These are phyloP conservation scores for Ganaspis sp. DNA, from an alignment of 1,140 invertebrate genomes.

Conservation along the genomic window DNA sequence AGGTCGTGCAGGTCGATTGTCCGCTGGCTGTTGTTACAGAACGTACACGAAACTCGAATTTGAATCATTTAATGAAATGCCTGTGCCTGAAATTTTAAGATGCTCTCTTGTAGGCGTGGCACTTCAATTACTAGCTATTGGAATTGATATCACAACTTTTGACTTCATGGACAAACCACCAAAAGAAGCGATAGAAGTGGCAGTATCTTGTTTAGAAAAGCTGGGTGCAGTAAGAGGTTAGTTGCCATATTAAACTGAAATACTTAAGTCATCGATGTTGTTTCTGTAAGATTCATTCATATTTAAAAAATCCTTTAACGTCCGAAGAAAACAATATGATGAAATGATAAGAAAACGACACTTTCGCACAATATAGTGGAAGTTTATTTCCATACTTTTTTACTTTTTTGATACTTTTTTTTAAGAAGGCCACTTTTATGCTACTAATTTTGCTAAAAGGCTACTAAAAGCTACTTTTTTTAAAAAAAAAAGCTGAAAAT, in stretches of 20 bases:
- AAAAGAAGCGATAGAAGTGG: conserved; percentile 81
- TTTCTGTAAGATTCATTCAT: too few relatives aligned
- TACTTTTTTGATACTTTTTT: too few relatives aligned
- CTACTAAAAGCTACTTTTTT: too few relatives aligned
- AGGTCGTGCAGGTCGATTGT: conserved; percentile 92
- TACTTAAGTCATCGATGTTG: too few relatives aligned
- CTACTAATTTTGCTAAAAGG: too few relatives aligned
- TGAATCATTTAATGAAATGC: conserved; percentile 82
- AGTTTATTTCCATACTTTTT: too few relatives aligned
- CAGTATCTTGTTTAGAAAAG: conserved; percentile 83
- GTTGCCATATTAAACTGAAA: neutral
- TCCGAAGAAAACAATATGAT: too few relatives aligned
- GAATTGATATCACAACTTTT: conserved; percentile 88
- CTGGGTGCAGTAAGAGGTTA: conserved; percentile 84
- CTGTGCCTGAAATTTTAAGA: conserved; percentile 91
- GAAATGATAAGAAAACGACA: too few relatives aligned
- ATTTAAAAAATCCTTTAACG: too few relatives aligned
- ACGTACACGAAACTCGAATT: conserved; percentile 87
- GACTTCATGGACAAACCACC: conserved; percentile 95
- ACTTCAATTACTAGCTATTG: conserved; percentile 90
- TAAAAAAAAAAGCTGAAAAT: too few relatives aligned
- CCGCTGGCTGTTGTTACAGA: conserved; percentile 89
- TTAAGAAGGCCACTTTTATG: too few relatives aligned
- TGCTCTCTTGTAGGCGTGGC: conserved; percentile 86
- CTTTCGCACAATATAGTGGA: too few relatives aligned